A percentile compares a stretch with the other conserved stretches of the same genome.
Evolutionary conservation across 2,888 invertebrate genomes (phyloP).

Genomic region (Cyaniris semiargus): DNA sequence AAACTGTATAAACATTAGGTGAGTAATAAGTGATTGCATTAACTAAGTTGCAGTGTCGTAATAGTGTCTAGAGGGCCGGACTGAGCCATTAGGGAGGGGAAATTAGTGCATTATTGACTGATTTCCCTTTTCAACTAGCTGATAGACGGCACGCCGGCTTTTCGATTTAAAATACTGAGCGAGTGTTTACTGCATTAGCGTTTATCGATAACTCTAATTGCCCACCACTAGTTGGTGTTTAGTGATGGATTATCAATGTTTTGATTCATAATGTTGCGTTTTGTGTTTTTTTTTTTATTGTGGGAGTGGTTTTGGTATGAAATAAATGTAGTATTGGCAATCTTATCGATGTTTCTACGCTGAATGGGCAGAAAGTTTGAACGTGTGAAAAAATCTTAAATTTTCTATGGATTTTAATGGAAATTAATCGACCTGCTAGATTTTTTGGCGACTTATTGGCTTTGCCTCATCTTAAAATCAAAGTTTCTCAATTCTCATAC

Average conservation of each 20-base stretch:
- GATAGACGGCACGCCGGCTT: constrained; percentile 62
- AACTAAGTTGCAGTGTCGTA: constrained; percentile 60
- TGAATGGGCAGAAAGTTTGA: too few species aligned
- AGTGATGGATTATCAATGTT: constrained; percentile 8
- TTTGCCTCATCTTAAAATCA: too few species aligned
- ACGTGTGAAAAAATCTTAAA: too few species aligned
- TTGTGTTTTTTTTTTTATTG: background rate
- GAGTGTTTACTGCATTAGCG: constrained; percentile 60
- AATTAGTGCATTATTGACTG: constrained; percentile 81
- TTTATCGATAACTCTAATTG: constrained; percentile 39
- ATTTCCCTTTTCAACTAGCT: constrained; percentile 77
- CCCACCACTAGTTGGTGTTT: constrained; percentile 13
- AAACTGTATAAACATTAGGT: constrained; percentile 43
- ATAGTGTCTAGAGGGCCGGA: constrained; percentile 65
- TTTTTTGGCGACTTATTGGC: too few species aligned
- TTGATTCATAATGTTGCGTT: background rate
- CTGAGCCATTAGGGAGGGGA: constrained; percentile 76
- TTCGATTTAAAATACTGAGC: constrained; percentile 62
- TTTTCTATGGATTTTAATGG: too few species aligned
- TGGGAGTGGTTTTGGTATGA: background rate
- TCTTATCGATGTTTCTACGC: background rate
- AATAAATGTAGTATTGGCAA: background rate
- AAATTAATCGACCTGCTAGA: too few species aligned
- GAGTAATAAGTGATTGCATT: constrained; percentile 54
- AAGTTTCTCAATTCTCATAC: too few species aligned